phyloP scores from a whole-genome alignment of 2,888 invertebrate species.

The Vesta saturnalis region DNA sequence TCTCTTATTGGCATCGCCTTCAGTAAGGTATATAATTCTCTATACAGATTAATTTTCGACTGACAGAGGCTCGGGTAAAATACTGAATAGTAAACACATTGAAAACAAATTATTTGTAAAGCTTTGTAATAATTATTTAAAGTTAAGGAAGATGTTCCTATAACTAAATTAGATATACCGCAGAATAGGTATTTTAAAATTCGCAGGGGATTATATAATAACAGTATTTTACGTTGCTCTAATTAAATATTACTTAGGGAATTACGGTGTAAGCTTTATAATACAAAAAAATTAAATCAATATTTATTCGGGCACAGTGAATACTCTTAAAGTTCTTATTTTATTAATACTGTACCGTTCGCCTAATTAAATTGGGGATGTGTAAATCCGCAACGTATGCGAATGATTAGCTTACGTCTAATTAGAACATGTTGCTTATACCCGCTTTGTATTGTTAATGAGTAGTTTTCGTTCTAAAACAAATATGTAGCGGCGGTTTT shows the following conservation, averaged over 20 bases:
- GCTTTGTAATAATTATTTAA: not conserved
- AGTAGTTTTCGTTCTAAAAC: slow-evolving; percentile 43
- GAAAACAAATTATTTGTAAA: no score
- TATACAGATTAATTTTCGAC: no score
- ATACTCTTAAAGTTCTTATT: slow-evolving; percentile 11
- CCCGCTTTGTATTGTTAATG: slow-evolving; percentile 53
- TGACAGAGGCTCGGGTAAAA: no score
- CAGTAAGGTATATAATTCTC: no score
- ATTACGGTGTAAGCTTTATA: slow-evolving; percentile 12
- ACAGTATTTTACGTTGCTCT: slow-evolving; percentile 9
- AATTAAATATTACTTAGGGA: slow-evolving; percentile 15
- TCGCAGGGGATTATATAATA: slow-evolving; percentile 12
- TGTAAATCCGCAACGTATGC: slow-evolving; percentile 9
- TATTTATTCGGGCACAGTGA: slow-evolving; percentile 4
- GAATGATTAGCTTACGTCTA: slow-evolving; percentile 44
- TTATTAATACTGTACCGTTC: not conserved
- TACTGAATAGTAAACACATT: no score
- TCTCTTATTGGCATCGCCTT: no score
- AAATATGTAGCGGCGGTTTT: slow-evolving; percentile 26
- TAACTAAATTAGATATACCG: slow-evolving; percentile 2
- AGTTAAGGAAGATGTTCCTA: not conserved
- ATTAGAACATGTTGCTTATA: slow-evolving; percentile 51
- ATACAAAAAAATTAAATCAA: slow-evolving; percentile 13
- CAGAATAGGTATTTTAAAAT: slow-evolving; percentile 10
- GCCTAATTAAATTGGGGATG: not conserved